These are phyloP conservation scores for Bryconaethiops microstoma DNA, from an alignment of 2,797 vertebrate species.

Conservation along the genomic window DNA sequence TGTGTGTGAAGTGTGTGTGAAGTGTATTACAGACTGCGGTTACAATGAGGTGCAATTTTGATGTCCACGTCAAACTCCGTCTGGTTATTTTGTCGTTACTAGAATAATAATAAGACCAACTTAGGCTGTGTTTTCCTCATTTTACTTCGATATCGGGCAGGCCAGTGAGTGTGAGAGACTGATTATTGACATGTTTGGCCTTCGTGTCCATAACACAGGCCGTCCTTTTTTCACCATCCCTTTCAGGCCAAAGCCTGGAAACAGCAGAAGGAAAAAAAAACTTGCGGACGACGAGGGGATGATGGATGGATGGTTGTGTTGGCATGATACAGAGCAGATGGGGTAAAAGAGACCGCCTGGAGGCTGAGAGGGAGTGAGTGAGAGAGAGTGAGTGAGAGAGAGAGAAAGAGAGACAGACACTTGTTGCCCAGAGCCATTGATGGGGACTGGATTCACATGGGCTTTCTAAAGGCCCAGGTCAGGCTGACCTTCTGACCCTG, in stretches of 20 bases:
- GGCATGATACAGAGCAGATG: conserved; percentile 51
- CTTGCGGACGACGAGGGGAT: not conserved
- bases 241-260: not conserved
- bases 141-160: not conserved
- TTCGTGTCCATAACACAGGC: not conserved
- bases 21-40: not conserved
- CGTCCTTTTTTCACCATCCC: not conserved
- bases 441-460: conserved; percentile 1
- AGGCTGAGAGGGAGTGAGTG: not conserved
- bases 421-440: conserved; percentile 49
- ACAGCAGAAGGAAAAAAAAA: not conserved
- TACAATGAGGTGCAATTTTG: not conserved
- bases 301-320: conserved; percentile 30
- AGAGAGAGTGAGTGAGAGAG: conserved; percentile 7
- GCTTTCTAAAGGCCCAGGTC: not conserved
- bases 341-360: conserved; percentile 34
- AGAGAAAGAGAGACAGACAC: conserved; percentile 41
- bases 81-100: not conserved
- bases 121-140: not conserved
- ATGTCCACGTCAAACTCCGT: not conserved
- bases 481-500: not conserved
- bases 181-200: not conserved
- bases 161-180: not conserved
- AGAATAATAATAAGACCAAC: not conserved
- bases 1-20: too few species aligned